Evolutionary conservation across 2,888 invertebrate genomes (phyloP), one percentile per base, ranked within the genome.

Genomic region (Chrysodeixis includens): DNA sequence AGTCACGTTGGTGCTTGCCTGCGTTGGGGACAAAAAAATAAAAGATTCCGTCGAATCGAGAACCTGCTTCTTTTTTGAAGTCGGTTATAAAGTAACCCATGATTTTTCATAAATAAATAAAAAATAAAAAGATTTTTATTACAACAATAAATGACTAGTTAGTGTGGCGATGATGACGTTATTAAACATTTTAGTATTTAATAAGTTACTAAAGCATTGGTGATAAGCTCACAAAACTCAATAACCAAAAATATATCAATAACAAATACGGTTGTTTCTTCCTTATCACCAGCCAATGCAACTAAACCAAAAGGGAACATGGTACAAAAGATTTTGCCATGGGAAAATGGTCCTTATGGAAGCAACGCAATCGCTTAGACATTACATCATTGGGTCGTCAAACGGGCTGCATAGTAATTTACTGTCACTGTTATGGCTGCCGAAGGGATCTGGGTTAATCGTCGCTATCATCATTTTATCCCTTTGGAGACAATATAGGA

Each of bases 381-480:
- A 49, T 18, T 49, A 18, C 46, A 8, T 20, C 46, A 20, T 49
- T 49, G 46, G 46, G 46, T 18, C 46, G 10, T 49, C 18, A 49
- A 49, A 49, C 46, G 46, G 46, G 46, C 20, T 49, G 46, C 46
- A 49, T 20, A 49, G 46, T 49, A 49, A 49, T 49, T 49, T 49
- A 49, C 46, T 49, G 20, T 20, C 46, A 30, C 12, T 5, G 7
- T 56, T 40, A 32, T 30, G 32, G 18, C 40, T 40, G 20, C 30
- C 10, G 35, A 20, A 49, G 46, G 46, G 46, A 49, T 49, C 46
- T 49, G 9, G 46, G 46, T 49, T 49, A 49, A 49, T 49, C 20
- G 46, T 20, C 18, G 1, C 46, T 20, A 49, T 49, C 46, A 49
- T 49, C 26, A 58, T 55, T 49, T 49, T 20, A 49, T 49, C 46